These are phyloP conservation scores for Nysson spinosus DNA, from an alignment of 2,888 invertebrate species.

Conservation along the genomic window DNA sequence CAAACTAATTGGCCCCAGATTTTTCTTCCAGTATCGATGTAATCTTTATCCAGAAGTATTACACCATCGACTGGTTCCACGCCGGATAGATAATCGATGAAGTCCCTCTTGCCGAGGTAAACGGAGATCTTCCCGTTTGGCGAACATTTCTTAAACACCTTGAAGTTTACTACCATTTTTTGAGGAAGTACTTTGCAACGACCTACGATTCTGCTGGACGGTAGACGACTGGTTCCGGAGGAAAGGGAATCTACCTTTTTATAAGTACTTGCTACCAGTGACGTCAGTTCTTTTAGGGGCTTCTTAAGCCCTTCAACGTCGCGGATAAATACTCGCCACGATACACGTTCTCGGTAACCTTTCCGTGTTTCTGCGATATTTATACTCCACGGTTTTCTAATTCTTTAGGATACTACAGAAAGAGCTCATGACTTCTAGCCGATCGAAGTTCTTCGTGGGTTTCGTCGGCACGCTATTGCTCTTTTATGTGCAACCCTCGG, in stretches of 20 bases:
- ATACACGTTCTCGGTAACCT: constrained; percentile 21
- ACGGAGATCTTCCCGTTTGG: constrained; percentile 92
- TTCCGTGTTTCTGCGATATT: constrained; percentile 19
- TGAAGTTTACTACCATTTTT: constrained; percentile 92
- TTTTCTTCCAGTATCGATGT: constrained; percentile 87
- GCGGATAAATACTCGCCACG: constrained; percentile 52
- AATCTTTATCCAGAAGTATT: constrained; percentile 91
- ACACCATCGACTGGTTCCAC: constrained; percentile 95
- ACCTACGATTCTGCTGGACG: constrained; percentile 1
- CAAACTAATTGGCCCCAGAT: constrained; percentile 93
- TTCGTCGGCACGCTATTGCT: neutral
- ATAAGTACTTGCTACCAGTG: constrained; percentile 59
- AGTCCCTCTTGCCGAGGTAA: constrained; percentile 92
- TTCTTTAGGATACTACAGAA: too few relatives aligned
- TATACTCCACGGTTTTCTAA: too few relatives aligned
- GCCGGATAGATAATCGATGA: constrained; percentile 90
- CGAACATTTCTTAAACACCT: constrained; percentile 93
- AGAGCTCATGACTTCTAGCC: neutral
- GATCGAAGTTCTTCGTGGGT: neutral
- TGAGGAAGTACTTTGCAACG: neutral
- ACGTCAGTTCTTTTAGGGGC: constrained; percentile 55
- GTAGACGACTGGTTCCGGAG: constrained; percentile 30
- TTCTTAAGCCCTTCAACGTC: constrained; percentile 71
- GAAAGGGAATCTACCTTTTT: constrained; percentile 49
- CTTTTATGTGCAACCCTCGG: too few relatives aligned